Evolutionary conservation across 2,888 invertebrate species (phyloP).

Genomic region (Dendrolimus pini): DNA sequence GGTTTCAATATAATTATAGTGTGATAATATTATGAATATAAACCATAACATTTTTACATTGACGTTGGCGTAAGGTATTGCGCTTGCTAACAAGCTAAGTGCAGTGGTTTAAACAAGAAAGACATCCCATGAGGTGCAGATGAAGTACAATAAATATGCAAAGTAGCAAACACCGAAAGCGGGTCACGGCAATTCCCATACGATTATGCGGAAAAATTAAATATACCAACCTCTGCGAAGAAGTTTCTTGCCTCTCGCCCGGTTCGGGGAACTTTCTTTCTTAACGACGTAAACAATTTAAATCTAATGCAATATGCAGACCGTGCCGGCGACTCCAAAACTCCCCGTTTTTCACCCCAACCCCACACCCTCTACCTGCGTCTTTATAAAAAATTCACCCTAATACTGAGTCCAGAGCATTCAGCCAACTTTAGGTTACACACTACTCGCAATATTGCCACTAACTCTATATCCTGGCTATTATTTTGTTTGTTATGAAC

Average conservation of each 20-base stretch:
- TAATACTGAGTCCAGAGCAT: conserved; percentile 36
- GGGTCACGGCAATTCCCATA: conserved; percentile 20
- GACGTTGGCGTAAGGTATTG: too few species aligned
- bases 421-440: conserved; percentile 25
- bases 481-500: conserved; percentile 19
- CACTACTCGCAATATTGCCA: conserved; percentile 25
- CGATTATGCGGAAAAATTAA: conserved; percentile 35
- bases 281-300: conserved; percentile 75
- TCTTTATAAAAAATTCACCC: conserved; percentile 60
- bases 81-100: too few species aligned
- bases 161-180: background rate
- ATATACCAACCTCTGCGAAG: conserved; percentile 28
- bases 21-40: too few species aligned
- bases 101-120: too few species aligned
- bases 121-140: too few species aligned
- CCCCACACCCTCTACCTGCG: conserved; percentile 38
- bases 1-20: background rate
- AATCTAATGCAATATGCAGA: conserved; percentile 73
- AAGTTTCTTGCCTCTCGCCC: conserved; percentile 41
- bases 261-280: conserved; percentile 60
- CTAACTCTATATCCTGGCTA: conserved; percentile 19
- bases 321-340: conserved; percentile 38
- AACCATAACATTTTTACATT: too few species aligned
- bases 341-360: conserved; percentile 24
- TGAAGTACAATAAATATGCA: too few species aligned